Base-by-base conservation (phyloP, 2,888 invertebrate genomes). In the Perizoma affinitatum region DNA sequence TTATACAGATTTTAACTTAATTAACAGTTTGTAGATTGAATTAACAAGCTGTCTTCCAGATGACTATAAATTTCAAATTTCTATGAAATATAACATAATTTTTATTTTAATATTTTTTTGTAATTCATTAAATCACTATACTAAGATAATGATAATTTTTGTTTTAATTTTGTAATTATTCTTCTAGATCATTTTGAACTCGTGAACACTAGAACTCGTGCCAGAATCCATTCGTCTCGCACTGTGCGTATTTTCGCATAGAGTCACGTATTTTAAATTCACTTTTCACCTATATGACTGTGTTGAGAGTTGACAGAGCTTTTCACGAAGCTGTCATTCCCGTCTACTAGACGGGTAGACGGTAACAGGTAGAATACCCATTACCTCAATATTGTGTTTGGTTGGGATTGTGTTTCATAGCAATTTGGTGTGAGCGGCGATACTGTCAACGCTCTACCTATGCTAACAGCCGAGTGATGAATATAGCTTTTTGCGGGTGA, bases 371-470 rank as follows among this genome's bases (percentile, higher is more conserved):
- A 54, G 66, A 65, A 71, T 66, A 68, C 60, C 67, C 66, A 73
- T 75, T 72, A 74, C 65, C 65, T 66, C 51, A 46, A 57, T 63
- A 58, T 60, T 68, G 57, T 73, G 70, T 75, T 72, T 74, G 69
- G 67, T 54, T 58, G 63, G 67, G 76, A 73, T 78, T 73, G 69
- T 69, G 61, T 78, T 76, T 72, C 78, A 73, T 68, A 71, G 68
- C 72, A 73, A 75, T 76, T 74, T 73, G 65, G 65, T 69, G 56
- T 58, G 41, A 22, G 1, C 22, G 22, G 22, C 22, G 22, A 60
- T 62, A 64, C 69, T 73, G 72, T 70, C 72, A 73, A 66, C 68
- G 50, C 60, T 58, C 57, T 51, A 69, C 68, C 69, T 70, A 70
- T 73, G 69, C 68, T 64, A 73, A 73, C 67, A 68, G 58, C 41